A percentile compares a stretch with the other conserved stretches of the same genome.
Conservation (phyloP, 1,140 invertebrate genomes). For the Laupala kohalensis region DNA sequence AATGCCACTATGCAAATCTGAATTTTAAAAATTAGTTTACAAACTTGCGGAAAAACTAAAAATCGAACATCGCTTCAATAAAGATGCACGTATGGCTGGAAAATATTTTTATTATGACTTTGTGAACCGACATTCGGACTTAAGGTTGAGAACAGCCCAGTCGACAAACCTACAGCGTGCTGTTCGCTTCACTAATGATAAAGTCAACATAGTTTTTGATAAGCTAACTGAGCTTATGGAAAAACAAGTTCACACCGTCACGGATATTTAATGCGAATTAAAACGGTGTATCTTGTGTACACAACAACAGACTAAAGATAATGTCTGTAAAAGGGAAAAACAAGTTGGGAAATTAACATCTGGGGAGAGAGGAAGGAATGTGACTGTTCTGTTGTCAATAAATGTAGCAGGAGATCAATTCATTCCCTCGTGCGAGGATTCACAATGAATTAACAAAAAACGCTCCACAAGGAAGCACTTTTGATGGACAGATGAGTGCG, state of each 20-base stretch:
- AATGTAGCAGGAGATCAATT: conserved; percentile 23
- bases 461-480: conserved; percentile 15
- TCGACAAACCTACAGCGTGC: conserved; percentile 26
- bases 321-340: conserved; percentile 24
- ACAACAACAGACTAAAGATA: conserved; percentile 23
- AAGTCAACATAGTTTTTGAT: conserved; percentile 23
- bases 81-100: conserved; percentile 23
- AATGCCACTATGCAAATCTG: background rate
- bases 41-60: background rate
- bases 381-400: conserved; percentile 22
- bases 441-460: conserved; percentile 10
- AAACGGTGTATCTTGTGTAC: conserved; percentile 26
- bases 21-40: conserved; percentile 1
- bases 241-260: conserved; percentile 20
- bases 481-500: conserved; percentile 6
- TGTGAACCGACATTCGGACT: conserved; percentile 26
- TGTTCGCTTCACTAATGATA: conserved; percentile 25
- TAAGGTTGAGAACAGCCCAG: conserved; percentile 27
- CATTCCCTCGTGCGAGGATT: conserved; percentile 23
- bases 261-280: conserved; percentile 30
- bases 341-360: conserved; percentile 29
- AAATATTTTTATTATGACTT: conserved; percentile 29
- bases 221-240: conserved; percentile 19
- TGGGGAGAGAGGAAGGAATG: conserved; percentile 29
- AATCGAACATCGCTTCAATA: conserved; percentile 20